phyloP scores from a whole-genome alignment of 2,888 invertebrate genomes.

The Monoplex corrugatus region DNA sequence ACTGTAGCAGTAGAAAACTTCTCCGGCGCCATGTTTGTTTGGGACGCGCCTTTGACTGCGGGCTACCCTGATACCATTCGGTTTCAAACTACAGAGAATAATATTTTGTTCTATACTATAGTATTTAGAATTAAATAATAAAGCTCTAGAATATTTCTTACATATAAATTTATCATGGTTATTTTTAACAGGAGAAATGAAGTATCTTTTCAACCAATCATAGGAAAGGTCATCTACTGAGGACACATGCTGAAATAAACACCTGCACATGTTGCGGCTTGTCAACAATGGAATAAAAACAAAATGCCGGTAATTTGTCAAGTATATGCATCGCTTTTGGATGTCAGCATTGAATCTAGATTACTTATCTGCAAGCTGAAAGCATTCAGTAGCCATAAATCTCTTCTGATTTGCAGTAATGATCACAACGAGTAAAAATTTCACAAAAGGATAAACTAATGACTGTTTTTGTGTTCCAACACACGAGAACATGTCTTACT shows the following conservation, averaged over 20 bases:
- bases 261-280: slow-evolving; percentile 45
- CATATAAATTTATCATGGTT: neutral
- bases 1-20: neutral
- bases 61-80: slow-evolving; percentile 55
- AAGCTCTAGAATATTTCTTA: neutral
- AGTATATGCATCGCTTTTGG: neutral
- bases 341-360: neutral
- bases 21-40: slow-evolving; percentile 56
- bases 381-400: neutral
- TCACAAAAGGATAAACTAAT: neutral
- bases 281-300: neutral
- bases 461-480: slow-evolving; percentile 19
- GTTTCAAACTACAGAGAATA: neutral
- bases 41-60: slow-evolving; percentile 51
- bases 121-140: neutral
- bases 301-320: slow-evolving; percentile 35
- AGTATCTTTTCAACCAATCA: slow-evolving; percentile 15
- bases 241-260: slow-evolving; percentile 41
- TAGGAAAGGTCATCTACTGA: neutral
- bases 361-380: neutral
- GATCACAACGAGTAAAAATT: slow-evolving; percentile 12
- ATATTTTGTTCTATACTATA: neutral
- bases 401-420: neutral
- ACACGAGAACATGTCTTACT: slow-evolving; percentile 3
- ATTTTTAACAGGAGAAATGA: neutral